These are phyloP conservation scores for Oceanodroma tethys DNA, from an alignment of 2,113 vertebrate genomes.

Conservation along the genomic window DNA sequence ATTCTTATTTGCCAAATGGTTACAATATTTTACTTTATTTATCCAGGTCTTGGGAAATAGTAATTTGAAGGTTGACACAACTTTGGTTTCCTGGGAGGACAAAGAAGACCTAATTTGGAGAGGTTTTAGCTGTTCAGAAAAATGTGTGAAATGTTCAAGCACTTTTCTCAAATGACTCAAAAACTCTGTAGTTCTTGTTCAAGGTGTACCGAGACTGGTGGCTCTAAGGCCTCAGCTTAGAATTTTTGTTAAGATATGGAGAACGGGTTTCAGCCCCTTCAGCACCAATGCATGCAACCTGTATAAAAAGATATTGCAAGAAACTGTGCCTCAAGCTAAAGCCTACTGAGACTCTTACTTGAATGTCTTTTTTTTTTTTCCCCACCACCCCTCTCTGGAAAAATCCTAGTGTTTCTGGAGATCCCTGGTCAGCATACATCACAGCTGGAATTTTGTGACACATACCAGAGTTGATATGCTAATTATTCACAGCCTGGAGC, in stretches of 20 bases:
- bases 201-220: neutral
- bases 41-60: neutral
- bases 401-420: neutral
- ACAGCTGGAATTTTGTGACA: neutral
- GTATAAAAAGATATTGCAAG: neutral
- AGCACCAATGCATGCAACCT: neutral
- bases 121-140: neutral
- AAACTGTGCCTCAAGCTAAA: neutral
- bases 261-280: neutral
- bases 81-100: neutral
- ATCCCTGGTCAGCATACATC: no score
- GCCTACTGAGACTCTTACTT: neutral
- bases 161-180: neutral
- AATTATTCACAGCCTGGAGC: neutral
- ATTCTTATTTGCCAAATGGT: neutral
- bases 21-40: neutral
- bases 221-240: neutral
- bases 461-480: neutral
- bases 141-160: neutral
- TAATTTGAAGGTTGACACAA: neutral
- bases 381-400: accelerated
- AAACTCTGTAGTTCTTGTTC: neutral
- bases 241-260: neutral
- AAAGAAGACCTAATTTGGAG: neutral
- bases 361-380: no score